These are phyloP conservation scores for Drepana arcuata DNA, from an alignment of 1,140 invertebrate genomes.

Conservation along the genomic window DNA sequence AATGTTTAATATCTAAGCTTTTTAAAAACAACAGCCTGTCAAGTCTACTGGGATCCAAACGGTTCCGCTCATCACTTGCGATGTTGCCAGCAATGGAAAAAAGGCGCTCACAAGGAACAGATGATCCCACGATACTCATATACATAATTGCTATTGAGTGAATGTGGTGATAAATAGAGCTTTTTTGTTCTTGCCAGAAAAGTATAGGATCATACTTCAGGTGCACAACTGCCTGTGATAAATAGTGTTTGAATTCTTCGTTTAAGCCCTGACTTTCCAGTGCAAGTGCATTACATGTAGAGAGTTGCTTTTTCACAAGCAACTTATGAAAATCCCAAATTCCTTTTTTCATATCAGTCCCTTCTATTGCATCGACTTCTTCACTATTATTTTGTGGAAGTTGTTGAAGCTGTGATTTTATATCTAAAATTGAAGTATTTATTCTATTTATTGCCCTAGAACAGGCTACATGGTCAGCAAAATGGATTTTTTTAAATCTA, in stretches of 20 bases:
- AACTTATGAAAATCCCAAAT: constrained; percentile 29
- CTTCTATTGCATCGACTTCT: too few species aligned
- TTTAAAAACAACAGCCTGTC: too few species aligned
- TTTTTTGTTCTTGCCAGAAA: constrained; percentile 27
- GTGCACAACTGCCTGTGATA: constrained; percentile 21
- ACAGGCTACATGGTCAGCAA: constrained; percentile 22
- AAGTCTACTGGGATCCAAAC: constrained; percentile 15
- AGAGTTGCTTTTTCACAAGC: constrained; percentile 31
- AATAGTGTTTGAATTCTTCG: constrained; percentile 26
- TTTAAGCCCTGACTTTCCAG: constrained; percentile 23
- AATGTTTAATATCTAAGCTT: too few species aligned
- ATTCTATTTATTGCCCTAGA: too few species aligned
- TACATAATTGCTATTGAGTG: constrained; percentile 23
- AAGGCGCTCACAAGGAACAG: constrained; percentile 25
- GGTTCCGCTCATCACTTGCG: constrained; percentile 17
- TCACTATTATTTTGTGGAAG: too few species aligned
- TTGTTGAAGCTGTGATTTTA: too few species aligned
- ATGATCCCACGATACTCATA: constrained; percentile 26
- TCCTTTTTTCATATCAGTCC: constrained; percentile 22
- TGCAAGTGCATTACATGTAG: constrained; percentile 20
- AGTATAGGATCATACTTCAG: constrained; percentile 26
- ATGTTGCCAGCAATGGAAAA: constrained; percentile 20
- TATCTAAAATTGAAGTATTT: too few species aligned
- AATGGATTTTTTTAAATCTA: constrained; percentile 33
- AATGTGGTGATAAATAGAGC: constrained; percentile 23